phyloP scores from a whole-genome alignment of 2,113 vertebrate species.

The Nymphicus hollandicus region DNA sequence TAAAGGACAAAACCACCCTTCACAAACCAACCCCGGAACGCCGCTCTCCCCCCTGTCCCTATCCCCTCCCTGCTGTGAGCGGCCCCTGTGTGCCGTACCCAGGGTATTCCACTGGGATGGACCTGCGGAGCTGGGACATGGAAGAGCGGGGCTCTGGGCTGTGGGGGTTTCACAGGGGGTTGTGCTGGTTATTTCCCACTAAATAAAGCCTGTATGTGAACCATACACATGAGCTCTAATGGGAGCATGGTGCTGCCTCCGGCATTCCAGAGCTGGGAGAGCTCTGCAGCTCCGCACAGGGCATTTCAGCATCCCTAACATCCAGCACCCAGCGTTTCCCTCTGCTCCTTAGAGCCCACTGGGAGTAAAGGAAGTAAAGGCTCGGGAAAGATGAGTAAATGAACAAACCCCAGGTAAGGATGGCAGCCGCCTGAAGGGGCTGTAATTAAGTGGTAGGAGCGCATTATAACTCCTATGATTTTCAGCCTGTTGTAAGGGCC shows the following conservation, averaged over 20 bases:
- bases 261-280: neutral
- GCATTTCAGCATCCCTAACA: neutral
- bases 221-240: accelerated
- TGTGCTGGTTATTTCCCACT: neutral
- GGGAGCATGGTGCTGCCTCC: neutral
- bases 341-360: neutral
- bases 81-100: neutral
- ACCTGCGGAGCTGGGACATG: neutral
- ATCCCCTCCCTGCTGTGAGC: neutral
- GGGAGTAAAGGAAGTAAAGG: neutral
- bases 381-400: neutral
- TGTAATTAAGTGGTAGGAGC: neutral
- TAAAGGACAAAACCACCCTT: neutral
- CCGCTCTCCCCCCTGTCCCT: neutral
- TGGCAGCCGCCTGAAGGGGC: neutral
- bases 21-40: neutral
- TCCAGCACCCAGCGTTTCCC: neutral
- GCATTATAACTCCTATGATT: neutral
- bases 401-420: neutral
- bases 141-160: neutral
- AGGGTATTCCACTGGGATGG: neutral
- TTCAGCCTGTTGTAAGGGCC: neutral
- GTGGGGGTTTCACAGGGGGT: neutral
- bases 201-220: neutral
- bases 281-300: neutral